Base-by-base conservation (phyloP, 1,140 invertebrate genomes). In the Fragariocoptes setiger region DNA sequence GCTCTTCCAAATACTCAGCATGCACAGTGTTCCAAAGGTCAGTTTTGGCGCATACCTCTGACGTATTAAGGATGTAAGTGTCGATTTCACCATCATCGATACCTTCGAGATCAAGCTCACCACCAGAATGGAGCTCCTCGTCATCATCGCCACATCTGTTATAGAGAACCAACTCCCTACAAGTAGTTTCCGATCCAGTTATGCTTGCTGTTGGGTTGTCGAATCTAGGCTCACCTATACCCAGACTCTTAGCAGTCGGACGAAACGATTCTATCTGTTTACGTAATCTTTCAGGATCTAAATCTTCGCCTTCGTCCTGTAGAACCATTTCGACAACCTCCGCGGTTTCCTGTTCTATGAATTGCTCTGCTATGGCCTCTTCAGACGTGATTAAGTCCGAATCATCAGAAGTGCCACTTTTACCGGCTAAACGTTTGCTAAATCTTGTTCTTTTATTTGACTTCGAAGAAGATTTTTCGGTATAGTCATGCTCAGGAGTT, bases 11-110 rank as follows among this genome's bases (percentile, higher is more conserved):
- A 59, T 78, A 90, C 31, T 70, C 69, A 18, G 71, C 72, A 57
- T 88, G 85, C 1, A 77, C 59, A 52, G 67, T 67, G 46, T 72
- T 69, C 85, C 83, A 92, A 42, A 85, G 55, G 39, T 61, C 63
- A 4, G 71, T 70, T 61, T 90, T 90, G 21, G 68, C 63, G 39
- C 65, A 55, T 2, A 71, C 65, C 58, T 90, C 83, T 43, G 70
- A 63, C 18, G 74, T 70, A 2, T 66, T 70, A 62, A 92, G 70
- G 35, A 92, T 76, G 19, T 45, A 50, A 5, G 66, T 67, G 53
- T 80, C 72, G 13, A 92, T 62, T 61, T 92, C 85, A 18, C 71
- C 68, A 50, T 86, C 77, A 51, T 85, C 79, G 19, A 85, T 66
- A 38, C 71, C 78, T 38, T 69, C 68, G 4, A 82, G 58, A 50